Evolutionary conservation across 1,140 invertebrate species (phyloP).

Genomic region (Calycopis cecrops): DNA sequence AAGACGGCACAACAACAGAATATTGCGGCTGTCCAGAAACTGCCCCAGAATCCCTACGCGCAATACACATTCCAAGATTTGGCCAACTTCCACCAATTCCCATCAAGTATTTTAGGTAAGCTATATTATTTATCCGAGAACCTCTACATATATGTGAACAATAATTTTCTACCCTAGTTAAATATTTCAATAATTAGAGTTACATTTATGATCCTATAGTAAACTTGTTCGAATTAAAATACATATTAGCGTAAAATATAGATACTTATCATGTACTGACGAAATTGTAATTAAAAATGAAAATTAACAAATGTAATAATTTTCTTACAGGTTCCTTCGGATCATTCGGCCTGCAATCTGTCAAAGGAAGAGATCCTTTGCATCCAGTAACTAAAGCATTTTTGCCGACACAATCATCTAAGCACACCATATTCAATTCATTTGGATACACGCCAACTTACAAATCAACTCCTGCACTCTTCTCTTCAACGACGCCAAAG

Average conservation of each 20-base stretch:
- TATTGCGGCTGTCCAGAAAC: constrained; percentile 24
- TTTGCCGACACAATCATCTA: constrained; percentile 48
- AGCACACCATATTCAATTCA: constrained; percentile 60
- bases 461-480: constrained; percentile 50
- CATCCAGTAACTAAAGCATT: constrained; percentile 53
- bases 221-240: too few species aligned
- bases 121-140: not conserved
- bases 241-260: too few species aligned
- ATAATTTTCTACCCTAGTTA: not conserved
- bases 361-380: constrained; percentile 60
- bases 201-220: not conserved
- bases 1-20: constrained; percentile 57
- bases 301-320: too few species aligned
- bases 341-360: constrained; percentile 63
- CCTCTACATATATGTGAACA: not conserved
- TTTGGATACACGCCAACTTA: constrained; percentile 53
- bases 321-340: constrained; percentile 66
- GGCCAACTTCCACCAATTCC: constrained; percentile 31
- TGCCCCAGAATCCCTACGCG: constrained; percentile 38
- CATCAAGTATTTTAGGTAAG: constrained; percentile 66
- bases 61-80: constrained; percentile 59
- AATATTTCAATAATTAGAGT: not conserved
- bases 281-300: too few species aligned
- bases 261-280: too few species aligned
- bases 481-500: constrained; percentile 53